Percentiles rank a stretch among this genome's conserved stretches.
These are phyloP conservation scores for Eolophus roseicapilla DNA, from an alignment of 2,113 vertebrate genomes.

Conservation along the genomic window DNA sequence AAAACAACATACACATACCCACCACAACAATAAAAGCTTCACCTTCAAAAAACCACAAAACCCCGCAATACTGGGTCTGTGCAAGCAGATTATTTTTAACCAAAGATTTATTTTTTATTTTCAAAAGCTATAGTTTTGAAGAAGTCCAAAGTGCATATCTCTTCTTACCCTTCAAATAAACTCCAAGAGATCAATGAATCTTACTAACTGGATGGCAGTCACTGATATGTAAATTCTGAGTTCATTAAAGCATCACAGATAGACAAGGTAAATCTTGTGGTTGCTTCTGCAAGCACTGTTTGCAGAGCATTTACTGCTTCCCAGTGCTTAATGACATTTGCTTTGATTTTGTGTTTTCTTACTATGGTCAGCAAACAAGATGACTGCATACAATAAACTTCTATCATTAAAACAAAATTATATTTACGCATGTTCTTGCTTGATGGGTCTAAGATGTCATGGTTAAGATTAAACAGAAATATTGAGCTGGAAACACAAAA, in stretches of 20 bases:
- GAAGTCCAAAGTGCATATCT: background rate
- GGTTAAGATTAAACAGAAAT: background rate
- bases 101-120: background rate
- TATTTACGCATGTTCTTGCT: background rate
- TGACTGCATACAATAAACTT: background rate
- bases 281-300: background rate
- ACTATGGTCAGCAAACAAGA: background rate
- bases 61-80: background rate
- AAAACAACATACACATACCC: background rate
- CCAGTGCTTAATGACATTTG: background rate
- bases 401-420: background rate
- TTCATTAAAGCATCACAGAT: background rate
- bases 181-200: background rate
- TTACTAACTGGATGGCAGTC: background rate
- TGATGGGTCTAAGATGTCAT: background rate
- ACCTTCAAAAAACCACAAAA: fast-evolving
- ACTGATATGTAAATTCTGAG: background rate
- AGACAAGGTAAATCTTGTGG: background rate
- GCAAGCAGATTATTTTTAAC: background rate
- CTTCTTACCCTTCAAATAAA: background rate
- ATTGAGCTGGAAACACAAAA: background rate
- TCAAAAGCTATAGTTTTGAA: background rate
- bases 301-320: background rate
- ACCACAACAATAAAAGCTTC: no score
- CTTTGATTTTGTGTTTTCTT: background rate